Base-by-base conservation (phyloP, 2,888 invertebrate species). In the Parasteatoda lunata region DNA sequence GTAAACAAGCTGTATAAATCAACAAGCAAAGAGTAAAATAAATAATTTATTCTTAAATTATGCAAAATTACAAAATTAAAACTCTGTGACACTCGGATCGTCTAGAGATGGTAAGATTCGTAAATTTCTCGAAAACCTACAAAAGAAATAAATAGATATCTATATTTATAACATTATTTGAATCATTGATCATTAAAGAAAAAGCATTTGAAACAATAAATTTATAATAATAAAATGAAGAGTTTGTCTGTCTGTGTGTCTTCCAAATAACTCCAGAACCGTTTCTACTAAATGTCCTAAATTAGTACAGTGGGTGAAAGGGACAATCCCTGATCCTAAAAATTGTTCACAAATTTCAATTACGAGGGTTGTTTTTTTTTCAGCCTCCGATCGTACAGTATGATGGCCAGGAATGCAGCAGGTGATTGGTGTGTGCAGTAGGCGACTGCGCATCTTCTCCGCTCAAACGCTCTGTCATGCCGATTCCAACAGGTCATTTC, bases 71-170 rank as follows among this genome's bases (percentile, higher is more conserved):
- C 47, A 70, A 70, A 47, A 65, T 81, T 65, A 87, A 77, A 64
- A 82, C 54, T 88, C 68, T 13, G 79, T 75, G 54, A 84, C 65
- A 15, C 73, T 83, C 9, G 52, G 69, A 59, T 88, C 84, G 15
- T 88, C 88, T 51, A 88, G 65, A 8, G 83, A 84, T 54, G 88
- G 76, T 65, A 88, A 49, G 11, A 73, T n/a, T 48, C 64, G 78
- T 47, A 88, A 51, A 4, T 78, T 68, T 47, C 88, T 65, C 47
- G 66, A 68, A 49, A 88, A 72, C 47, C 88, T 88, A 47, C 7
- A 79, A 79, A 7, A 49, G 11, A 80, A 80, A n/a, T n/a, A n/a
- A 70, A 59, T 59, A 48, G 66, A 48, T 6, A 49, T 11, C 3
- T 9, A 70, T 48, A 49, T 49, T 48, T 49, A 47, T 6, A 8